These are phyloP conservation scores for Saturnia pavonia DNA, from an alignment of 2,888 invertebrate species.

Conservation along the genomic window DNA sequence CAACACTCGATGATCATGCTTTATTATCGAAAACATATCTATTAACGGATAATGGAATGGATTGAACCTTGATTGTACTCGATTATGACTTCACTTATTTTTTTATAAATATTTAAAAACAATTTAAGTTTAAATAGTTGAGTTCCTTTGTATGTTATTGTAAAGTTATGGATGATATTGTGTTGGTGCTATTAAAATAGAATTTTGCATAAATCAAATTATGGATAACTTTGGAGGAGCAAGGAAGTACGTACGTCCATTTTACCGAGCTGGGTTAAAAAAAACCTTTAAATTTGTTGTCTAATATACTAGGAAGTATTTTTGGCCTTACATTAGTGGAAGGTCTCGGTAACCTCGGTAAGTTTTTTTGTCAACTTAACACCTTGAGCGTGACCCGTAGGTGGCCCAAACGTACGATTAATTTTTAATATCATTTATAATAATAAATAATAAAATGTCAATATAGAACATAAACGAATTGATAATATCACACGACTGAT, in stretches of 20 bases:
- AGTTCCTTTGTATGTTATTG: neutral
- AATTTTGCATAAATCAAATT: neutral
- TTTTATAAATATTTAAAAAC: neutral
- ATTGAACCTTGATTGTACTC: conserved; percentile 1
- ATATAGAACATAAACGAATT: no score
- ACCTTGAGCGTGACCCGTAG: neutral
- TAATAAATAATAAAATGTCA: no score
- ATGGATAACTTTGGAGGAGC: neutral
- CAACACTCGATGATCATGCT: conserved; percentile 8
- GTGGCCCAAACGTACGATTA: neutral
- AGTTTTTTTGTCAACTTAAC: neutral
- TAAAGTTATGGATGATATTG: neutral
- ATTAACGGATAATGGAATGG: conserved; percentile 1
- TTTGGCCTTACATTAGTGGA: neutral
- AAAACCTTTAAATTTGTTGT: neutral
- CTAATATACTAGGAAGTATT: neutral
- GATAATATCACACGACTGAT: no score
- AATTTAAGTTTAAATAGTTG: neutral
- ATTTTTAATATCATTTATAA: no score
- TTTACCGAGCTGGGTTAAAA: neutral
- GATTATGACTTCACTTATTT: conserved; percentile 1
- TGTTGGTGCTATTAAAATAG: neutral
- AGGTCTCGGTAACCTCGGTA: neutral
- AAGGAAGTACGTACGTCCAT: neutral
- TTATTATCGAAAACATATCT: conserved; percentile 9